Percentiles rank a stretch among this genome's conserved stretches.
Evolutionary conservation across 1,140 invertebrate species (phyloP).

Genomic region (Luehdorfia chinensis): DNA sequence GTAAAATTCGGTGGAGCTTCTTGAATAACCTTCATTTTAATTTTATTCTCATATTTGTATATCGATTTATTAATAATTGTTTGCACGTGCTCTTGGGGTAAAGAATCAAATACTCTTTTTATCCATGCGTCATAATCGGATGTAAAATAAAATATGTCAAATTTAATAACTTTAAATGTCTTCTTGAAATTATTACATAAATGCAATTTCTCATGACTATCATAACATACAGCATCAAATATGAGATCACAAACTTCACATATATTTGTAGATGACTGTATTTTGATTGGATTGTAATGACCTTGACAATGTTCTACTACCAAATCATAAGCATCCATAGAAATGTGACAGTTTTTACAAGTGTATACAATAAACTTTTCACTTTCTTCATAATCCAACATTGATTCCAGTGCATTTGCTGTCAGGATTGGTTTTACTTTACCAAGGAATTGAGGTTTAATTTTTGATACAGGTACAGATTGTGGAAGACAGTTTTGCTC

Average conservation of each 20-base stretch:
- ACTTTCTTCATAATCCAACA: not conserved
- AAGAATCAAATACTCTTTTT: conserved; percentile 37
- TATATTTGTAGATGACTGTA: conserved; percentile 17
- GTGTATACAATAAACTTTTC: conserved; percentile 24
- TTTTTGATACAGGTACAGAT: too few relatives aligned
- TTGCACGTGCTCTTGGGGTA: conserved; percentile 20
- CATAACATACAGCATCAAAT: conserved; percentile 24
- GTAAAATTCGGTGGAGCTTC: conserved; percentile 31
- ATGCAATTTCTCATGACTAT: conserved; percentile 32
- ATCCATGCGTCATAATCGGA: conserved; percentile 42
- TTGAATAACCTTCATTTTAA: conserved; percentile 45
- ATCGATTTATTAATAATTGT: conserved; percentile 38
- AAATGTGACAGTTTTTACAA: conserved; percentile 39
- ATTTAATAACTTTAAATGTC: conserved; percentile 23
- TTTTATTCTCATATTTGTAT: conserved; percentile 44
- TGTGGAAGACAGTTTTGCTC: too few relatives aligned
- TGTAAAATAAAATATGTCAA: conserved; percentile 45
- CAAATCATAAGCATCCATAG: conserved; percentile 43
- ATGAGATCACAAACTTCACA: conserved; percentile 35
- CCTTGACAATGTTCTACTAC: conserved; percentile 52
- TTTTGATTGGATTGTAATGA: conserved; percentile 27
- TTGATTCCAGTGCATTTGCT: too few relatives aligned
- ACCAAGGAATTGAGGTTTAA: too few relatives aligned
- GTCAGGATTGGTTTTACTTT: too few relatives aligned
- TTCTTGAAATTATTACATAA: conserved; percentile 9